Evolutionary conservation across 2,797 vertebrate genomes (phyloP).

Genomic region (Enteromius viviparus): DNA sequence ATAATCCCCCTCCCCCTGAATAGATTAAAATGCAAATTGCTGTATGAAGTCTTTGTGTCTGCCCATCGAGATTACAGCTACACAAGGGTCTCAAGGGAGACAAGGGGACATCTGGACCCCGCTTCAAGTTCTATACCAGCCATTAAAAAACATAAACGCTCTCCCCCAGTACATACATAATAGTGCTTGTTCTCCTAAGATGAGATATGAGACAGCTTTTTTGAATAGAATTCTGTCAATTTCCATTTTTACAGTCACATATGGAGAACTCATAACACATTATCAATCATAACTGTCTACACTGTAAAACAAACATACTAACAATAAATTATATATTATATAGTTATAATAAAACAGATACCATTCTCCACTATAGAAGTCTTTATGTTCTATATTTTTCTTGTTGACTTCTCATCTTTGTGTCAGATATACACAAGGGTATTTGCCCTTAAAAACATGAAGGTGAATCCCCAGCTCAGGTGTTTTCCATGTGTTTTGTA

Average conservation of each 20-base stretch:
- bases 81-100: slow-evolving; percentile 46
- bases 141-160: slow-evolving; percentile 24
- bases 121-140: slow-evolving; percentile 30
- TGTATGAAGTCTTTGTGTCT: slow-evolving; percentile 53
- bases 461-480: slow-evolving; percentile 14
- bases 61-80: slow-evolving; percentile 52
- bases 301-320: background rate
- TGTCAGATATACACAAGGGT: background rate
- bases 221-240: background rate
- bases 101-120: slow-evolving; percentile 58
- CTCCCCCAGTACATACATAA: background rate
- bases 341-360: too few species aligned
- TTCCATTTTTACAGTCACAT: background rate
- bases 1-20: slow-evolving; percentile 22
- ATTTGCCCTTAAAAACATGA: background rate
- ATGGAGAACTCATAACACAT: background rate
- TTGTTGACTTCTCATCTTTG: background rate
- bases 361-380: background rate
- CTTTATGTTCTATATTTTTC: background rate
- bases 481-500: slow-evolving; percentile 10
- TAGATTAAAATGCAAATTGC: slow-evolving; percentile 61
- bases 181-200: slow-evolving; percentile 21
- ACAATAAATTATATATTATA: background rate
- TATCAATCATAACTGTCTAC: background rate
- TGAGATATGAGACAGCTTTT: background rate